phyloP scores from a whole-genome alignment of 2,113 vertebrate genomes.

The Propithecus coquereli region DNA sequence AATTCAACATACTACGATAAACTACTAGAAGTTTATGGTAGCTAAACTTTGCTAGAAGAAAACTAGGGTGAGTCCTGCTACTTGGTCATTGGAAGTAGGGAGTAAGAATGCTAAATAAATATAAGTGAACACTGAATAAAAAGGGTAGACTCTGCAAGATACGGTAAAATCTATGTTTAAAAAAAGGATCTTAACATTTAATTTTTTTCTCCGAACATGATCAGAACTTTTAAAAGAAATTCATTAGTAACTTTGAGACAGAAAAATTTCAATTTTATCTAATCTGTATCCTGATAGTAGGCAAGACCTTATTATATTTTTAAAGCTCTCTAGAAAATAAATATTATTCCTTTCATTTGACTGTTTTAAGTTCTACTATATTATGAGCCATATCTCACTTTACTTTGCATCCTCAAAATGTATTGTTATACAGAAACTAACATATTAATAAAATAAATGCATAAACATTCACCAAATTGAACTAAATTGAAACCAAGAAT shows the following conservation, averaged over 20 bases:
- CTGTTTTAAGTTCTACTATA: slow-evolving; percentile 5
- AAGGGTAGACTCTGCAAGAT: background rate
- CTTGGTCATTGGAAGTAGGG: background rate
- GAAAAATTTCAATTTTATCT: background rate
- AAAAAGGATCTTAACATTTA: background rate
- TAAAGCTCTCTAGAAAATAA: slow-evolving; percentile 7
- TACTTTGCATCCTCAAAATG: background rate
- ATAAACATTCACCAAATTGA: background rate
- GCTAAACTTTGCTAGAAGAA: background rate
- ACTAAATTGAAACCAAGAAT: background rate
- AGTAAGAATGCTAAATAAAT: background rate
- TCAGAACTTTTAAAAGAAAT: slow-evolving; percentile 26
- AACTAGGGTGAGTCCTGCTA: background rate
- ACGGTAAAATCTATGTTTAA: background rate
- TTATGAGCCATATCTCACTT: background rate
- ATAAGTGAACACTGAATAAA: background rate
- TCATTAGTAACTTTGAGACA: background rate
- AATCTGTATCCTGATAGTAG: background rate
- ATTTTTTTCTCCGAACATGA: background rate
- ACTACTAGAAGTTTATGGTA: background rate
- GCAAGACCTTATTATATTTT: slow-evolving; percentile 1
- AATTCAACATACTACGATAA: background rate
- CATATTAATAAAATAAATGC: background rate
- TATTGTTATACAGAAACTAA: background rate
- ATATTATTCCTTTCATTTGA: background rate